Evolutionary conservation across 1,140 invertebrate species (phyloP).

Genomic region (Neodiprion fabricii): DNA sequence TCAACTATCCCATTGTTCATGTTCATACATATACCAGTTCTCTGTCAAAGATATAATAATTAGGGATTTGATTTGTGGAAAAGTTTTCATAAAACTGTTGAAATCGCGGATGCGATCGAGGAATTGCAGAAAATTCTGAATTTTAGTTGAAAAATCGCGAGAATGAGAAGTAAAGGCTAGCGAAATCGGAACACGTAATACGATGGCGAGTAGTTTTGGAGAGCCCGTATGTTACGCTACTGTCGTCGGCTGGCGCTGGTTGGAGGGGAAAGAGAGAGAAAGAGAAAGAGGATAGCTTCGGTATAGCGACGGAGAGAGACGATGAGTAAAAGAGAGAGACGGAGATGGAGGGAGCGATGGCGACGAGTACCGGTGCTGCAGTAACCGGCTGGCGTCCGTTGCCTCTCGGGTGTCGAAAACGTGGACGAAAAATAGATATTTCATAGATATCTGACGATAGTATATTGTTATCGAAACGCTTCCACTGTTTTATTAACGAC

Average conservation of each 20-base stretch:
- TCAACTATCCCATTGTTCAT: no score
- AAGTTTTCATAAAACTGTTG: no score
- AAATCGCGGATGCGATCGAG: no score
- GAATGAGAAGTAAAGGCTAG: background rate
- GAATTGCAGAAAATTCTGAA: background rate
- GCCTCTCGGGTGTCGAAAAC: constrained; percentile 34
- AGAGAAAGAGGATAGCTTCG: background rate
- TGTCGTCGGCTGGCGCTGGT: background rate
- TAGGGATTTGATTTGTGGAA: no score
- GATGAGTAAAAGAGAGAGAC: background rate
- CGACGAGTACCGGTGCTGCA: constrained; percentile 37
- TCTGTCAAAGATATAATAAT: no score
- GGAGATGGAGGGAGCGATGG: constrained; percentile 22
- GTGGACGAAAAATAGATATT: constrained; percentile 22
- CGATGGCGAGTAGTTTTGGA: background rate
- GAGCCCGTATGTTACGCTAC: background rate
- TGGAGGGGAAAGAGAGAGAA: background rate
- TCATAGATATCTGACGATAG: background rate
- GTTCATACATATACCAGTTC: no score
- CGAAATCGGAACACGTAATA: no score
- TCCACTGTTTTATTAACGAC: background rate
- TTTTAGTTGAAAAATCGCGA: background rate
- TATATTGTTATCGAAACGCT: background rate
- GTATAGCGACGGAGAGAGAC: background rate
- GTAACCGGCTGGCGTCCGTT: constrained; percentile 45